These are phyloP conservation scores for Lomographa bimaculata DNA, from an alignment of 2,888 invertebrate genomes.

Conservation along the genomic window DNA sequence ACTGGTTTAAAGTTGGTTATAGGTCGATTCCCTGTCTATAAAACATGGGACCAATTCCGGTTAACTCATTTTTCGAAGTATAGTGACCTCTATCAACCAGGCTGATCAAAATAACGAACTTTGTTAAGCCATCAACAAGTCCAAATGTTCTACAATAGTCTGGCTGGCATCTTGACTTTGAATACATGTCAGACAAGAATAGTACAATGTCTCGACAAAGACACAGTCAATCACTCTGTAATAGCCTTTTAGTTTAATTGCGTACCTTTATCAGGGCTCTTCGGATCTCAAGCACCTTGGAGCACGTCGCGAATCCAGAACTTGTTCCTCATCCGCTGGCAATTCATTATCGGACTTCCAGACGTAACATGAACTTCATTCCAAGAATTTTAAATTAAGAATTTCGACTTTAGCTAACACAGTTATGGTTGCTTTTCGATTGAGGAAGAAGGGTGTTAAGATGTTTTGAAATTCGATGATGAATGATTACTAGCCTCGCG, in stretches of 20 bases:
- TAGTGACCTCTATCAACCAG: too few species aligned
- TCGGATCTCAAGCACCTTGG: slow-evolving; percentile 46
- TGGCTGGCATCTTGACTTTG: too few species aligned
- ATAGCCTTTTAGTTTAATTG: slow-evolving; percentile 26
- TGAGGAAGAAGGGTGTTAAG: slow-evolving; percentile 52
- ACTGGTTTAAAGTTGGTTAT: too few species aligned
- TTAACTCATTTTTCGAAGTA: too few species aligned
- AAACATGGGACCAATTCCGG: too few species aligned
- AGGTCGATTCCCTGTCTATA: too few species aligned
- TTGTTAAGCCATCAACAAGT: too few species aligned
- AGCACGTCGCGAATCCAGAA: slow-evolving; percentile 62
- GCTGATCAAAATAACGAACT: too few species aligned
- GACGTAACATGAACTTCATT: slow-evolving; percentile 67
- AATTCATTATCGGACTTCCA: slow-evolving; percentile 78
- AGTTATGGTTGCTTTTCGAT: slow-evolving; percentile 43
- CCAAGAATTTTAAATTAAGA: slow-evolving; percentile 29
- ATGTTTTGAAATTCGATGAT: slow-evolving; percentile 71
- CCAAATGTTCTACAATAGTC: too few species aligned
- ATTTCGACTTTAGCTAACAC: slow-evolving; percentile 27
- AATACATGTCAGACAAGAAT: too few species aligned
- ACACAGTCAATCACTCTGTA: slow-evolving; percentile 12
- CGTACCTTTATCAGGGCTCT: slow-evolving; percentile 34
- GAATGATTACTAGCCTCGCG: slow-evolving; percentile 78
- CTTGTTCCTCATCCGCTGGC: slow-evolving; percentile 69
- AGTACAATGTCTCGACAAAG: too few species aligned